Conservation (phyloP, 2,888 invertebrate genomes). For the Tachina lurida region DNA sequence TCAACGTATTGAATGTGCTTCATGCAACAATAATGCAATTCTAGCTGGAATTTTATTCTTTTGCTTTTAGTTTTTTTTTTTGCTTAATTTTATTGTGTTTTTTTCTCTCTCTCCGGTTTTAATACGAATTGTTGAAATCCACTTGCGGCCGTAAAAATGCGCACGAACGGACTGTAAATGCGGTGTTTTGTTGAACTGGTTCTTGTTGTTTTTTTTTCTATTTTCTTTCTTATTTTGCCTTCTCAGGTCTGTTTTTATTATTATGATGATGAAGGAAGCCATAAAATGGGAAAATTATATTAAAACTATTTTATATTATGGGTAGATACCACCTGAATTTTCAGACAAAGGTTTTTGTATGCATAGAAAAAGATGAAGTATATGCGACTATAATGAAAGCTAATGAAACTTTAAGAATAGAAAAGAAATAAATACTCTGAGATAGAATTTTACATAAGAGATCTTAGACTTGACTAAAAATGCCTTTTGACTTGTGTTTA, state of each 20-base stretch:
- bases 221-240: constrained; percentile 1
- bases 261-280: constrained; percentile 37
- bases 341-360: background rate
- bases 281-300: constrained; percentile 46
- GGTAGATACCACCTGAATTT: constrained; percentile 41
- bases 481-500: no score
- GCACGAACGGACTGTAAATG: constrained; percentile 66
- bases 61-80: background rate
- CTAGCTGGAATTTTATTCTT: constrained; percentile 35
- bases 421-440: no score
- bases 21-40: constrained; percentile 52
- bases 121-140: constrained; percentile 57
- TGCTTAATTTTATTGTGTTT: background rate
- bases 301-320: constrained; percentile 41
- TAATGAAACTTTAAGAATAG: background rate
- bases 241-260: background rate
- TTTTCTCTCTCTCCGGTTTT: background rate
- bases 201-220: background rate
- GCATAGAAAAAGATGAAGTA: background rate
- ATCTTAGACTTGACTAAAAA: no score
- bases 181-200: constrained; percentile 49
- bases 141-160: constrained; percentile 65
- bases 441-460: no score
- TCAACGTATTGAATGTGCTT: constrained; percentile 10
- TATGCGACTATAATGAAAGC: background rate